Base-by-base conservation (phyloP, 2,888 invertebrate genomes). In the Omphaloscelis lunosa region DNA sequence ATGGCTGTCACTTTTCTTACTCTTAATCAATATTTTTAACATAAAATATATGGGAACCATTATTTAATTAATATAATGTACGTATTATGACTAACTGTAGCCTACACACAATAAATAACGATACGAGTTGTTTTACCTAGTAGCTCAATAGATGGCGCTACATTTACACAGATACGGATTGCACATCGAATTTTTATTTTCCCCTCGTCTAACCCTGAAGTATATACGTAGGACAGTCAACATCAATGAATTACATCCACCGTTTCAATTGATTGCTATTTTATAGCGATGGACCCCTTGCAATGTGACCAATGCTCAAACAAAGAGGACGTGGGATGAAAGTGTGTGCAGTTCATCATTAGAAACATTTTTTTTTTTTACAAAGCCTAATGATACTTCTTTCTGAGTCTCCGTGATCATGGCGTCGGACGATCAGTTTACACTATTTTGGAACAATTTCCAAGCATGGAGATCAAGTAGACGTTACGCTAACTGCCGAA, bases 391-490 rank as follows among this genome's bases (percentile, higher is more conserved):
- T n/a, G 95, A 95, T 96, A 96, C 94, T 93, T 93, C 90, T 87
- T 86, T 86, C 86, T 88, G 90, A 83, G 89, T 91, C 94, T 95
- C 93, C 96, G 96, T 96, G 97, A 97, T 97, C 94, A 97, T 97
- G 97, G 97, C 97, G 97, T 97, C 97, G 96, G 97, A 97, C 97
- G 97, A 97, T 96, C 97, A 97, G 93, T 97, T 97, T 96, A 98
- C 98, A 94, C 95, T 98, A 95, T 97, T 97, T 96, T 98, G 98
- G 98, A 98, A 98, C 96, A 98, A 98, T 96, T 98, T 98, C 96
- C 97, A 97, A 95, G 97, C 97, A 97, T 93, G 97, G 97, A 85
- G 97, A 97, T 93, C 94, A 98, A 90, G 97, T 98, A 88, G 98
- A 98, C 89, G 98, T 98, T 78, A 98, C 98, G 53, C 94, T 98